A percentile compares a stretch with the other conserved stretches of the same genome.
Evolutionary conservation across 2,113 vertebrate species (phyloP).

Genomic region (Takifugu flavidus): DNA sequence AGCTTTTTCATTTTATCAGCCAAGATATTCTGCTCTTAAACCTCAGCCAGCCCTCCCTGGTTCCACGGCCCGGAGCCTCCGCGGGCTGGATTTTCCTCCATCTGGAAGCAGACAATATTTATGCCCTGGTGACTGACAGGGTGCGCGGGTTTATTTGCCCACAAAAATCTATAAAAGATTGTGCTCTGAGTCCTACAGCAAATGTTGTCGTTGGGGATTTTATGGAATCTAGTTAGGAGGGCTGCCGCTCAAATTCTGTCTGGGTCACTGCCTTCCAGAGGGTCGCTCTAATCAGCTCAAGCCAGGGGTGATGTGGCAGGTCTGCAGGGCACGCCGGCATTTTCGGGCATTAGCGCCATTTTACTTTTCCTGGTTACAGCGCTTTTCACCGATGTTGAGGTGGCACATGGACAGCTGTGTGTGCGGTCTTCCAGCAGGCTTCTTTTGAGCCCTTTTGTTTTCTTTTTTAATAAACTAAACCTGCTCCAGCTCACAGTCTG

Average conservation of each 20-base stretch:
- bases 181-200: neutral
- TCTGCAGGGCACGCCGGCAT: conserved; percentile 21
- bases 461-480: conserved; percentile 35
- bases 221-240: too few relatives aligned
- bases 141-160: conserved; percentile 1
- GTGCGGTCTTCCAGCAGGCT: conserved; percentile 23
- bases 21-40: conserved; percentile 25
- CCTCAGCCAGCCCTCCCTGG: neutral
- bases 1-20: conserved; percentile 1
- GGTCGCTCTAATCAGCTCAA: conserved; percentile 33
- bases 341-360: conserved; percentile 12
- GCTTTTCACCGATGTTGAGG: conserved; percentile 34
- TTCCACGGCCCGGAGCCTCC: conserved; percentile 4
- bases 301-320: conserved; percentile 42
- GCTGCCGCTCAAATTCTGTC: neutral
- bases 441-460: conserved; percentile 13
- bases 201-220: too few relatives aligned
- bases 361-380: conserved; percentile 30
- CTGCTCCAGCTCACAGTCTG: conserved; percentile 28
- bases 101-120: conserved; percentile 22
- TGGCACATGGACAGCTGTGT: conserved; percentile 21
- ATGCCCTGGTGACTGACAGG: neutral
- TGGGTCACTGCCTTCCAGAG: conserved; percentile 21
- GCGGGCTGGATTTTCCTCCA: conserved; percentile 4
- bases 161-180: neutral